These are phyloP conservation scores for Slavum lentiscoides DNA, from an alignment of 2,888 invertebrate species.

Conservation along the genomic window DNA sequence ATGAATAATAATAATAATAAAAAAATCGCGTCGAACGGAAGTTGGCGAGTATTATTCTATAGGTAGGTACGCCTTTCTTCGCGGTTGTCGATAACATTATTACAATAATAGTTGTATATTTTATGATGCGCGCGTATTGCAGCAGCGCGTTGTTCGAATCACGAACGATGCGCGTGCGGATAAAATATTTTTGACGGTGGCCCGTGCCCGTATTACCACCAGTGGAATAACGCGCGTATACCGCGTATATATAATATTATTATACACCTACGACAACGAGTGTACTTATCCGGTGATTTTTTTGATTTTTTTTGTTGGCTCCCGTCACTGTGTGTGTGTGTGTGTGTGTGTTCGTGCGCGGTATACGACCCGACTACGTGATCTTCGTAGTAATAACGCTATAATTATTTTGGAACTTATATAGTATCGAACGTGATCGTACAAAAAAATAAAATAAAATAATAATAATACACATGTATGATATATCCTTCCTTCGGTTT, in stretches of 20 bases:
- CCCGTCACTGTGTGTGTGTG: neutral
- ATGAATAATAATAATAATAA: too few species aligned
- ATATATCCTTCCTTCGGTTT: too few species aligned
- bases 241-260: too few species aligned
- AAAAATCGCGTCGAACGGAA: slow-evolving; percentile 35
- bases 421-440: slow-evolving; percentile 8
- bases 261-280: neutral
- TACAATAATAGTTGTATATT: neutral
- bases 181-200: slow-evolving; percentile 48
- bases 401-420: slow-evolving; percentile 31
- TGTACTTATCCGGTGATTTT: slow-evolving; percentile 20
- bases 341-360: neutral
- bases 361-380: slow-evolving; percentile 16
- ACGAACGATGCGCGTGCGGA: neutral
- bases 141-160: slow-evolving; percentile 3
- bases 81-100: slow-evolving; percentile 11
- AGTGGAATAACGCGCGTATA: neutral
- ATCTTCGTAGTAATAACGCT: slow-evolving; percentile 30
- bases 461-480: too few species aligned
- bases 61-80: neutral
- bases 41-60: neutral
- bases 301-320: neutral
- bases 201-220: slow-evolving; percentile 26
- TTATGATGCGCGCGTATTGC: slow-evolving; percentile 4
- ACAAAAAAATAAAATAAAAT: neutral